Base-by-base conservation (phyloP, 2,888 invertebrate genomes). In the Mythimna loreyi region DNA sequence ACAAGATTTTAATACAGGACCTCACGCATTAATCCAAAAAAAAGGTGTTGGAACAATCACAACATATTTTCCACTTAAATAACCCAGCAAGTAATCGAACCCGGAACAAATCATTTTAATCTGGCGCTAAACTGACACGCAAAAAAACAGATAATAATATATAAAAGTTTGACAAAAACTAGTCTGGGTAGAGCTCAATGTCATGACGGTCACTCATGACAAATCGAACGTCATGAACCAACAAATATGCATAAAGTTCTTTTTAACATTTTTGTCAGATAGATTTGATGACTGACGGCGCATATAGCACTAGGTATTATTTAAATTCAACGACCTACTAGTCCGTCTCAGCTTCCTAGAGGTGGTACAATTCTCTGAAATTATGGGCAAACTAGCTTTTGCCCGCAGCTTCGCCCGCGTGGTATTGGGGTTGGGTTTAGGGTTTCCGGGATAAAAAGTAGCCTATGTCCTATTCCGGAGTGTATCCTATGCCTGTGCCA, bases 41-140 rank as follows among this genome's bases (percentile, higher is more conserved):
- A 45, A 45, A 45, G 0, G 43, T 45, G 43, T 45, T 45, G 1
- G 30, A 33, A 65, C 47, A 43, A 65, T 47, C 13, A 0, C 21
- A 66, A 3, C 3, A 11, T 59, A 49, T 65, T 52, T 59, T 28
- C 23, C 7, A 19, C 61, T 16, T 19, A 25, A 25, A 33, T 55
- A 40, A 49, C 43, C 23, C 19, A 40, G 36, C 45, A 11, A 47
- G 50, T 61, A 67, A 67, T 40, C 13, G 49, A 72, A 68, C 77
- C 71, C 80, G 80, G 80, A 80, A 80, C 56, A 53, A 45, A 28
- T 47, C 56, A 49, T 49, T 58, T 58, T 53, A 58, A 73, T 70
- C 72, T 49, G 62, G 64, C 74, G 74, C 66, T 61, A 58, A 67
- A 21, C 40, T 55, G 4, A 13, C 55, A 36, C 19, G 0, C 21